Conservation (phyloP, 1,140 invertebrate genomes). For the Procambarus virginalis region DNA sequence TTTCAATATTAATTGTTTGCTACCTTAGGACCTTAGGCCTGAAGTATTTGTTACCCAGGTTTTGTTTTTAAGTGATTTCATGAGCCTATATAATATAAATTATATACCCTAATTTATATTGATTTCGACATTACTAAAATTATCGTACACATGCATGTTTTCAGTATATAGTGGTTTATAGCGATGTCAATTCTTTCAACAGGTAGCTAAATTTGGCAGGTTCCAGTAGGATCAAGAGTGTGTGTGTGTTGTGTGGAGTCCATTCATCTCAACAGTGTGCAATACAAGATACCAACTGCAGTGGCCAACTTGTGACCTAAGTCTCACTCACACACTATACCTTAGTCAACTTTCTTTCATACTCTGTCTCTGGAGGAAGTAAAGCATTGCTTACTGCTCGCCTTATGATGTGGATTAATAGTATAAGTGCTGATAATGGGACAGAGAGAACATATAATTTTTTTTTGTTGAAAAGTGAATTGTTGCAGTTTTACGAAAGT, state of each 20-base stretch:
- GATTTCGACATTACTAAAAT: too few species aligned
- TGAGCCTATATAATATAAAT: too few species aligned
- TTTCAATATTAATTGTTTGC: too few species aligned
- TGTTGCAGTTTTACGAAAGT: not conserved
- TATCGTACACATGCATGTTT: not conserved
- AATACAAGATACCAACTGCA: not conserved
- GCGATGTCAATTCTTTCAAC: not conserved
- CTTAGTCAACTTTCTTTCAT: not conserved
- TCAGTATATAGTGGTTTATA: not conserved
- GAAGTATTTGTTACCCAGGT: too few species aligned
- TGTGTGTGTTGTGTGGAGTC: not conserved
- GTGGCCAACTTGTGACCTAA: not conserved
- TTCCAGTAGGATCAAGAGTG: not conserved
- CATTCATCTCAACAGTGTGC: not conserved
- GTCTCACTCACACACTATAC: not conserved
- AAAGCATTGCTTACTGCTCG: not conserved
- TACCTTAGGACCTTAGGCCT: too few species aligned
- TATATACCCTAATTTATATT: too few species aligned
- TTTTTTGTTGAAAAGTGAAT: slow-evolving; percentile 9
- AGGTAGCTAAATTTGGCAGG: slow-evolving; percentile 1
- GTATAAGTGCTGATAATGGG: not conserved
- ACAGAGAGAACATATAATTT: not conserved
- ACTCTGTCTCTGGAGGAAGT: not conserved
- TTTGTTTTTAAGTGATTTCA: too few species aligned
- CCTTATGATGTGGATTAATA: not conserved